Evolutionary conservation across 64 coral and sea anemone genomes (phyloP), one percentile per base, ranked within the genome.

Genomic region (Pachyseris speciosa): DNA sequence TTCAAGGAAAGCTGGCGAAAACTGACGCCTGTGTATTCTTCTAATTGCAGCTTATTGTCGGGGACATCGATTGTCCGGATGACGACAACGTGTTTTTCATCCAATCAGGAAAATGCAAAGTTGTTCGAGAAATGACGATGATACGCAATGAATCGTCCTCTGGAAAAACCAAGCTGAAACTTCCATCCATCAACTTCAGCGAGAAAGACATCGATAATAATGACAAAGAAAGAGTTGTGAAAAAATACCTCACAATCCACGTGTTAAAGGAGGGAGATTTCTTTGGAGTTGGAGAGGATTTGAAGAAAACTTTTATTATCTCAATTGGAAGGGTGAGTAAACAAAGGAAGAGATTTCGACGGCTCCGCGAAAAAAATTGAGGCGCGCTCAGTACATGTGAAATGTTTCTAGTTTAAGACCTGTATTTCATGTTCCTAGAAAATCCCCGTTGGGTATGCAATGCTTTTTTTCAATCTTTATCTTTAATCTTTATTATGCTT

Each of bases 281-380:
- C 79, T 98, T 98, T 89, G 96, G 96, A 58, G 93, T 98, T 16
- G 96, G 96, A 6, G 96, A 98, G 49, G 93, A 98, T 34, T 85
- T 98, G 17, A 87, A 63, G 30, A 92, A 95, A 64, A 95, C 96
- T 1, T 95, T 73, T 65, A 95, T 98, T 42, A 89, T 98, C 9
- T 73, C 93, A 51, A 86, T 83, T 34, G 93, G 85, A 49, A 84
- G 94, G 90, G 96, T 98, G 42, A 77, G 92, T 49, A 47, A n/a
- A 63, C 0, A 16, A 3, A 8, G 9, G 6, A 13, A 67, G 22
- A 67, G 24, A 66, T 67, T 17, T 24, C n/a, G n/a, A n/a, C n/a
- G n/a, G n/a, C n/a, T n/a, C n/a, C n/a, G n/a, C n/a, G n/a, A n/a
- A n/a, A n/a, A n/a, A n/a, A n/a, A n/a, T n/a, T n/a, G n/a, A n/a